These are phyloP conservation scores for Eurystomus glaucurus DNA, from an alignment of 2,797 vertebrate genomes.

Conservation along the genomic window DNA sequence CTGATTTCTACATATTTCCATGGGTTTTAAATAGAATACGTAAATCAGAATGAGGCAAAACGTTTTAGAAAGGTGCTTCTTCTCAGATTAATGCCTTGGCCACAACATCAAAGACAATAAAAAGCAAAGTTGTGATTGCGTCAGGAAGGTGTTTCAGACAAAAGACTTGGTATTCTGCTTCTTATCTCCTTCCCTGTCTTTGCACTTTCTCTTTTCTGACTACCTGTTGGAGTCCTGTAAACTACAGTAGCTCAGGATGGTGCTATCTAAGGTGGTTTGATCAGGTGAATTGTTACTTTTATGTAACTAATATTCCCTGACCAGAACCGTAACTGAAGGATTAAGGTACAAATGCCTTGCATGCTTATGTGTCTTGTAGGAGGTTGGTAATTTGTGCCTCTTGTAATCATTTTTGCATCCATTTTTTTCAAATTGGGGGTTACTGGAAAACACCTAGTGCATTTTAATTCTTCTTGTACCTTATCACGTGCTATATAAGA, in stretches of 20 bases:
- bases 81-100: background rate
- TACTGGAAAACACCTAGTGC: background rate
- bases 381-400: background rate
- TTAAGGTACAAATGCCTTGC: background rate
- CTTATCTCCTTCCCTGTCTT: background rate
- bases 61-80: background rate
- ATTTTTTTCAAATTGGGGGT: background rate
- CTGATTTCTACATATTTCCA: background rate
- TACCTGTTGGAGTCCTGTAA: background rate
- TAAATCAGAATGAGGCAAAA: background rate
- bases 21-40: background rate
- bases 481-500: rapidly evolving
- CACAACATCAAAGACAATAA: background rate
- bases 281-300: background rate
- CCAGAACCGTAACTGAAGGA: background rate
- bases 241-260: background rate
- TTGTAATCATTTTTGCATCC: background rate
- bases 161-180: background rate
- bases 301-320: background rate
- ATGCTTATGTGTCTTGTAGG: background rate
- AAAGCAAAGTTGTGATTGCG: background rate
- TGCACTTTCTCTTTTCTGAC: background rate
- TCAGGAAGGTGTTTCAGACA: background rate
- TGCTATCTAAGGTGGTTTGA: background rate
- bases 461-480: background rate